These are phyloP conservation scores for Tenebrio molitor DNA, from an alignment of 1,140 invertebrate species.

Conservation along the genomic window DNA sequence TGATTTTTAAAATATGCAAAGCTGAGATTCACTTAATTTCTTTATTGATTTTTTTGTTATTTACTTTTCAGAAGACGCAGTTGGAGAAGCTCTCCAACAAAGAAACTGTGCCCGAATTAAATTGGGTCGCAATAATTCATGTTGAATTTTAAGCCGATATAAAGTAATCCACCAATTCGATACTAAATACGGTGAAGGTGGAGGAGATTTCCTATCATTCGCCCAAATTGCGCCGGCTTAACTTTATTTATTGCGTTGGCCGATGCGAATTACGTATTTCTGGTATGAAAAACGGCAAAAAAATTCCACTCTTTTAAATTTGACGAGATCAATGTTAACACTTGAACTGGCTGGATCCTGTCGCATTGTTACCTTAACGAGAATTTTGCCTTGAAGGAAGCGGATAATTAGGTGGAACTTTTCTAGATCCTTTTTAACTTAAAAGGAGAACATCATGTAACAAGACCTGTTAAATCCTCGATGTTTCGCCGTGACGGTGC, in stretches of 20 bases:
- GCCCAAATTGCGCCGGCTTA: slow-evolving; percentile 22
- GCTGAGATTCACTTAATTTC: too few relatives aligned
- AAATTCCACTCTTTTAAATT: slow-evolving; percentile 1
- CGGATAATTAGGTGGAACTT: slow-evolving; percentile 46
- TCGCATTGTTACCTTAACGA: slow-evolving; percentile 45
- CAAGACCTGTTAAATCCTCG: slow-evolving; percentile 31
- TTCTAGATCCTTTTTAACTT: slow-evolving; percentile 35
- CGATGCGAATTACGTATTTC: slow-evolving; percentile 1
- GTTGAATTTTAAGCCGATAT: slow-evolving; percentile 27
- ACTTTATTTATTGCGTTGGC: slow-evolving; percentile 24
- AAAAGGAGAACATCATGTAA: slow-evolving; percentile 21
- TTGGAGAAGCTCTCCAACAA: too few relatives aligned
- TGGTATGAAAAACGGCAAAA: slow-evolving; percentile 1
- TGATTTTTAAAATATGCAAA: too few relatives aligned
- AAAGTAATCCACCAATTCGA: slow-evolving; percentile 23
- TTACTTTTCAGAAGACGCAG: too few relatives aligned
- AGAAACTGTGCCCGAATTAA: too few relatives aligned
- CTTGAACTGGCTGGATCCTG: slow-evolving; percentile 31
- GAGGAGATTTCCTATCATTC: slow-evolving; percentile 17
- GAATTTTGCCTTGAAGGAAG: slow-evolving; percentile 40
- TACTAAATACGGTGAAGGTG: slow-evolving; percentile 24
- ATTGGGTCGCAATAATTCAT: slow-evolving; percentile 13
- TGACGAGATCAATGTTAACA: slow-evolving; percentile 41
- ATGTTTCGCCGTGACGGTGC: neutral
- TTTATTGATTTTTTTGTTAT: too few relatives aligned